Conservation (phyloP, 2,797 vertebrate species). For the Esox masquinongy region DNA sequence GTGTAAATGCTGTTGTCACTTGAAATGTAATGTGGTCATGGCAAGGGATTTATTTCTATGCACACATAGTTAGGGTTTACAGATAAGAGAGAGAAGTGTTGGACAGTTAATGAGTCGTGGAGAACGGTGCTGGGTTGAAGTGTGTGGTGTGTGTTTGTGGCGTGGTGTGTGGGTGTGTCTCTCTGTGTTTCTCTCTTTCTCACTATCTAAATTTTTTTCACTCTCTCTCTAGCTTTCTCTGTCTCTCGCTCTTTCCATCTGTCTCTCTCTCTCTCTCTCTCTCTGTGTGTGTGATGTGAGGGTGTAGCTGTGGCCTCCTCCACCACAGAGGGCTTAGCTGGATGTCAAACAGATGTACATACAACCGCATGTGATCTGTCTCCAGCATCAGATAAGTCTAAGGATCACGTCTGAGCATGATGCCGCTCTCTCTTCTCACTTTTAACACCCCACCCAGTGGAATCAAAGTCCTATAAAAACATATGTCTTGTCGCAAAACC, state of each 20-base stretch:
- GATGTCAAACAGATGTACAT: conserved; percentile 26
- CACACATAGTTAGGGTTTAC: neutral
- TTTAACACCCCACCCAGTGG: neutral
- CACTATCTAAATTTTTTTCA: too few species aligned
- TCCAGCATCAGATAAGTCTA: conserved; percentile 35
- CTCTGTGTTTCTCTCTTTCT: too few species aligned
- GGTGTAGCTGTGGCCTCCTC: conserved; percentile 1
- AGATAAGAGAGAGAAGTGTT: neutral
- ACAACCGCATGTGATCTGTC: conserved; percentile 27
- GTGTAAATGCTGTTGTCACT: conserved; percentile 3
- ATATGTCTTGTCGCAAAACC: conserved; percentile 17
- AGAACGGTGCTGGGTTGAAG: conserved; percentile 17
- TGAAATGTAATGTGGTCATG: neutral
- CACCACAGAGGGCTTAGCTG: conserved; percentile 1
- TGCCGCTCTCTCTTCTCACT: conserved; percentile 19
- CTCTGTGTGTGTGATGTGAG: too few species aligned
- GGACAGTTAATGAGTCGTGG: conserved; percentile 13
- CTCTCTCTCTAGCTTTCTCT: too few species aligned
- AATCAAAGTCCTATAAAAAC: conserved; percentile 19
- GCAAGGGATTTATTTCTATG: neutral
- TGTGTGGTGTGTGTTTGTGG: neutral
- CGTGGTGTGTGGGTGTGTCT: neutral
- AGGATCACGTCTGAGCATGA: conserved; percentile 46
- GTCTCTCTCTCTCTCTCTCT: too few species aligned
- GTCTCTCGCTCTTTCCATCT: too few species aligned